Base-by-base conservation (phyloP, 1,140 invertebrate species). In the Drosophila tani region DNA sequence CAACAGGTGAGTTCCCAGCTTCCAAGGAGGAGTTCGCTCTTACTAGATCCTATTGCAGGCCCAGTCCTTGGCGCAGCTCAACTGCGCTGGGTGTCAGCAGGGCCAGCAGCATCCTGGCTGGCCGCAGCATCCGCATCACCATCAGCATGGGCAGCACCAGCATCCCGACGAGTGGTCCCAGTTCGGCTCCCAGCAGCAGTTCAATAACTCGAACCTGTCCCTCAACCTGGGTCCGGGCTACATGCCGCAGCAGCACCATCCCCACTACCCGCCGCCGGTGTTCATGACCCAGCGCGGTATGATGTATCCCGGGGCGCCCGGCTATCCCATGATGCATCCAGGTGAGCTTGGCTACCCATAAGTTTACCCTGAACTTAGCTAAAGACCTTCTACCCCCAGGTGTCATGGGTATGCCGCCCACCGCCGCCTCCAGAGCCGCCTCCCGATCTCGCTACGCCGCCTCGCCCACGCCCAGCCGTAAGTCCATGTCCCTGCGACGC, bases 381-480 rank as follows among this genome's bases (percentile, higher is more conserved):
- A 7, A 62, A 47, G 1, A 4, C 8, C 11, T 17, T 21, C 32
- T 11, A 1, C 3, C 8, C n/a, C 2, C 12, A 92, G 91, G 91
- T 50, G 75, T 91, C 12, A 82, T 92, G 71, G 82, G 81, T 19
- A 88, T 91, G 82, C 91, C 91, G 1, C 85, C 91, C 1, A 45
- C 81, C 15, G 75, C 84, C 81, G 93, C 45, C 87, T 94, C 93
- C 63, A 78, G 93, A 91, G 94, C 93, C 75, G 94, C 86, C 59
- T 95, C 85, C 56, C 93, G 93, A 84, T 93, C 92, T 4, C 94
- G 95, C 1, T 90, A 82, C 24, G 69, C 81, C 5, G 93, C 94
- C 0, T 96, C 96, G 0, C 96, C 96, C 0, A 95, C 96, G 0
- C 94, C 95, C 24, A 96, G 96, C 74, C 94, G 95, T 27, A 95